These are phyloP conservation scores for Hoplodrina blanda DNA, from an alignment of 2,888 invertebrate species.

Conservation along the genomic window DNA sequence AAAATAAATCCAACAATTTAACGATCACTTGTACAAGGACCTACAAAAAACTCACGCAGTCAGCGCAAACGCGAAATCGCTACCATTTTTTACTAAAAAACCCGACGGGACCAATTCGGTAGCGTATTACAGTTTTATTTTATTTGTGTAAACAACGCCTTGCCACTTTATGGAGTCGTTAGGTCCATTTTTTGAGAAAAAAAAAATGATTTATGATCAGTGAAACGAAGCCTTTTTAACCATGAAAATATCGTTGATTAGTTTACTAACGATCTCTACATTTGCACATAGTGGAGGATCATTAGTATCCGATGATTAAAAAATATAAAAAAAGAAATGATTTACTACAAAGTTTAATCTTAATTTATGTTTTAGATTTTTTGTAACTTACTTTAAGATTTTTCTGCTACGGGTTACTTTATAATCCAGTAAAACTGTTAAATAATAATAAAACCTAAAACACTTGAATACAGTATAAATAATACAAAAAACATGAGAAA, in stretches of 20 bases:
- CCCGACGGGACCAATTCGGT: constrained; percentile 79
- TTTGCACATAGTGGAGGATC: neutral
- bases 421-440: neutral
- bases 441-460: constrained; percentile 1
- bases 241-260: constrained; percentile 47
- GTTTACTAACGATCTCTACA: constrained; percentile 27
- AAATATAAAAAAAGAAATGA: too few species aligned
- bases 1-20: constrained; percentile 55
- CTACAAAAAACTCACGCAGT: constrained; percentile 66
- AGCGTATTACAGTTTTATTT: constrained; percentile 81
- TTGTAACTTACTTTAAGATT: neutral
- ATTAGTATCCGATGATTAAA: neutral
- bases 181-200: constrained; percentile 71
- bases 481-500: neutral
- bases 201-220: constrained; percentile 79
- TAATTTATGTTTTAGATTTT: neutral
- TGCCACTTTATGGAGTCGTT: constrained; percentile 80
- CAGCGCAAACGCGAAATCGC: constrained; percentile 65
- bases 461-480: neutral
- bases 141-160: constrained; percentile 77
- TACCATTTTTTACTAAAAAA: constrained; percentile 79
- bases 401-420: neutral
- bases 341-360: too few species aligned
- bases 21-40: constrained; percentile 49
- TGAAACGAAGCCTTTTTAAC: constrained; percentile 60